Evolutionary conservation across 2,888 invertebrate species (phyloP), one percentile per base, ranked within the genome.

Genomic region (Diplazon laetatorius): DNA sequence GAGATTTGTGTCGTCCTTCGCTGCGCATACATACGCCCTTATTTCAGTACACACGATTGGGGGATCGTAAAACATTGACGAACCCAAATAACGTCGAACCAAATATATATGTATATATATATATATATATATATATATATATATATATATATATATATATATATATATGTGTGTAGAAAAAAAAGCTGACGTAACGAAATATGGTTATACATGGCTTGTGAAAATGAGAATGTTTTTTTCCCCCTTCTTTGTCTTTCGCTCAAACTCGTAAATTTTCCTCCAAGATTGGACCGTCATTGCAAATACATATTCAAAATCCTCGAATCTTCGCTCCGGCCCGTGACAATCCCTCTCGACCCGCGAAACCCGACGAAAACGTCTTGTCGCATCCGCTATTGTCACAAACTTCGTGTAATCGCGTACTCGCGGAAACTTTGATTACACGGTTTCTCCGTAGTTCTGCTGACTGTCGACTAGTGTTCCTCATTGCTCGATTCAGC

Each of bases 11-110:
- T n/a, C n/a, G 1, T 18, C 30, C 1, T 52, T 25, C 14, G 12
- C 30, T n/a, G 30, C 30, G 30, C 30, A 20, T 48, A 25, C 52
- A 25, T n/a, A 30, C 14, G 25, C 25, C 52, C 25, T 4, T 22
- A 1, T 14, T 52, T 52, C 30, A 14, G 30, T 55, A 55, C 30
- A 30, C 35, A 30, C 16, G 55, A 55, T 55, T 55, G 55, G 55
- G n/a, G 16, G 16, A 16, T 25, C 30, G 30, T 55, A 55, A 55
- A 55, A 35, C 8, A 14, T 35, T 55, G 16, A 55, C 30, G 55
- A 55, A n/a, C 30, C 14, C 30, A 30, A 8, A 30, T 30, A 55
- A 55, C 55, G 16, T 8, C 30, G 10, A 55, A 30, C 14, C 14
- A 14, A 9, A 55, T 55, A 55, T 30, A 30, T 5, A 30, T 30